A percentile compares a stretch with the other conserved stretches of the same genome.
These are phyloP conservation scores for Dynastes grantii DNA, from an alignment of 2,888 invertebrate genomes.

Conservation along the genomic window DNA sequence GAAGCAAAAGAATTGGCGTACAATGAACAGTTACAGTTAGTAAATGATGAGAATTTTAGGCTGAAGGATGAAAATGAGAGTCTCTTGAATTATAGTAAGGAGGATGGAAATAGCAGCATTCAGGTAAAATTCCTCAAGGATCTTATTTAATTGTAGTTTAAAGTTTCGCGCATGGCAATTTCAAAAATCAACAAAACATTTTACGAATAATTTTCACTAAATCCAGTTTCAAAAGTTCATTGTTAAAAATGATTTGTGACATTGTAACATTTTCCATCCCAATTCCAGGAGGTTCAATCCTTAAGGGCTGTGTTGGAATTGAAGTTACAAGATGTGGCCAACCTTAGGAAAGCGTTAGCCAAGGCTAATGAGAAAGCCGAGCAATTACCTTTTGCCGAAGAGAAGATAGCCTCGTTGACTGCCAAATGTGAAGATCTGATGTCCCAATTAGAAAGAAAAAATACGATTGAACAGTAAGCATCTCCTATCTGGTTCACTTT, in stretches of 20 bases:
- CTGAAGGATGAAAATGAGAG: constrained; percentile 66
- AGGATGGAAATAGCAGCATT: constrained; percentile 65
- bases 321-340: constrained; percentile 88
- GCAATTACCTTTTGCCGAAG: constrained; percentile 80
- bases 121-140: constrained; percentile 61
- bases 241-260: too few species aligned
- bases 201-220: too few species aligned
- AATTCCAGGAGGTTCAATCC: constrained; percentile 80
- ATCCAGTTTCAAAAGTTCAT: not conserved
- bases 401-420: constrained; percentile 83
- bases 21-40: constrained; percentile 60
- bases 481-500: not conserved
- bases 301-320: constrained; percentile 91
- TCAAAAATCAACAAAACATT: too few species aligned
- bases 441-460: constrained; percentile 80
- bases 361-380: constrained; percentile 83
- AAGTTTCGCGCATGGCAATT: too few species aligned
- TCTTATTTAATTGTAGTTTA: not conserved
- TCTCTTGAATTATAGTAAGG: constrained; percentile 62
- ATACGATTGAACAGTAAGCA: constrained; percentile 81
- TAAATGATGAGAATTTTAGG: constrained; percentile 62
- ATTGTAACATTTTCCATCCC: too few species aligned
- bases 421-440: constrained; percentile 91
- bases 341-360: constrained; percentile 81
- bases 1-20: constrained; percentile 63